phyloP scores from a whole-genome alignment of 2,888 invertebrate genomes.

The Phyllotreta striolata region DNA sequence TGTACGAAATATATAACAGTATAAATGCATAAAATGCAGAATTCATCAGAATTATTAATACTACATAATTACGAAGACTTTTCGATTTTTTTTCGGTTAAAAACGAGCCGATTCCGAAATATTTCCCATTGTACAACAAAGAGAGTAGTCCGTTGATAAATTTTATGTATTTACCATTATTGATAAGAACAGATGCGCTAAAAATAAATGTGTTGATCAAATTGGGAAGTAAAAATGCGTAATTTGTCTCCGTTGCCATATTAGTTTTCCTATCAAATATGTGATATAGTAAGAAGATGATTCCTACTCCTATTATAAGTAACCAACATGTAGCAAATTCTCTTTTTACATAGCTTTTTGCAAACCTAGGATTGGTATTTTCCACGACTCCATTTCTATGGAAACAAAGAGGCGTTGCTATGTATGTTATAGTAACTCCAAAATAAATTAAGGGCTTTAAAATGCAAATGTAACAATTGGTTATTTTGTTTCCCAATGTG shows the following conservation, averaged over 20 bases:
- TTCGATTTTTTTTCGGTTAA: slow-evolving; percentile 7
- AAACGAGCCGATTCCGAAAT: slow-evolving; percentile 27
- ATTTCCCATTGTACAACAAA: slow-evolving; percentile 23
- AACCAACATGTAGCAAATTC: slow-evolving; percentile 7
- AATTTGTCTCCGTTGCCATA: neutral
- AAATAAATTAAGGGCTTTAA: slow-evolving; percentile 27
- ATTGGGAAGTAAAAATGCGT: slow-evolving; percentile 9
- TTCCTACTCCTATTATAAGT: neutral
- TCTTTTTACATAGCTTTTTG: neutral
- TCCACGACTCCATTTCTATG: slow-evolving; percentile 24
- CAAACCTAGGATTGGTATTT: neutral
- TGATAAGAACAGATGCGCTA: neutral
- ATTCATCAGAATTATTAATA: neutral
- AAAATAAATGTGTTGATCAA: slow-evolving; percentile 8
- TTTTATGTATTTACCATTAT: slow-evolving; percentile 14
- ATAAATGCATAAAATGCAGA: neutral
- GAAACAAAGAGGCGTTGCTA: slow-evolving; percentile 34
- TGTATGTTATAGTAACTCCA: slow-evolving; percentile 23
- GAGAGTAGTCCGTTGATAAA: slow-evolving; percentile 24
- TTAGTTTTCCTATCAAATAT: neutral
- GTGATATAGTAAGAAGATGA: neutral
- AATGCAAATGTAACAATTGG: slow-evolving; percentile 37
- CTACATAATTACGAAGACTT: neutral
- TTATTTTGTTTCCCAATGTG: neutral
- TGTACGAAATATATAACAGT: neutral